Conservation (phyloP, 2,888 invertebrate genomes). For the Machimus rusticus region DNA sequence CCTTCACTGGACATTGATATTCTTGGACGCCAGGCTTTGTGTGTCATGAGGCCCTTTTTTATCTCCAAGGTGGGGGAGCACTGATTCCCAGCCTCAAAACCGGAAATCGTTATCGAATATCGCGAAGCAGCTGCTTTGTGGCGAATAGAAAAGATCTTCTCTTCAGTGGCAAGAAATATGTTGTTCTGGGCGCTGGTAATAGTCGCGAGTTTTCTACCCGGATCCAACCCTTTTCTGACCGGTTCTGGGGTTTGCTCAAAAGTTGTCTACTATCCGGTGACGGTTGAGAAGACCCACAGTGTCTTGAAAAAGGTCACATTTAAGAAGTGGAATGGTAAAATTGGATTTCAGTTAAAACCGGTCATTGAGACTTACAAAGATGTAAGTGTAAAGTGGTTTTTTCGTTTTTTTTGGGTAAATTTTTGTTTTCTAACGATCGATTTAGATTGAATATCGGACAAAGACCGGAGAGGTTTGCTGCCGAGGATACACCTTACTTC, state of each 20-base stretch:
- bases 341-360: background rate
- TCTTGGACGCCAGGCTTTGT: background rate
- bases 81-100: background rate
- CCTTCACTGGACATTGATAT: background rate
- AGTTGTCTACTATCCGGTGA: background rate
- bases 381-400: background rate
- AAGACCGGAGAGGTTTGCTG: background rate
- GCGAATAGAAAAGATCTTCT: background rate
- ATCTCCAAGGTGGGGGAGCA: background rate
- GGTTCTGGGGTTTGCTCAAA: background rate
- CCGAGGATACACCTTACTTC: background rate
- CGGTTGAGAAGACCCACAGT: background rate
- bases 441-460: background rate
- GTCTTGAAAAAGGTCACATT: background rate
- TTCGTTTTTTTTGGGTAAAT: background rate
- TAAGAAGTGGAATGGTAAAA: background rate
- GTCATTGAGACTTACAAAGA: background rate
- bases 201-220: background rate
- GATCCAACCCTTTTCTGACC: background rate
- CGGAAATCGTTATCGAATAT: slow-evolving; percentile 8
- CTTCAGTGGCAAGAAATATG: background rate
- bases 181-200: background rate
- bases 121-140: background rate
- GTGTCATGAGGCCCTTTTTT: background rate
- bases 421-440: background rate